These are phyloP conservation scores for Metacarcinus magister DNA, from an alignment of 2,888 invertebrate species.

Conservation along the genomic window DNA sequence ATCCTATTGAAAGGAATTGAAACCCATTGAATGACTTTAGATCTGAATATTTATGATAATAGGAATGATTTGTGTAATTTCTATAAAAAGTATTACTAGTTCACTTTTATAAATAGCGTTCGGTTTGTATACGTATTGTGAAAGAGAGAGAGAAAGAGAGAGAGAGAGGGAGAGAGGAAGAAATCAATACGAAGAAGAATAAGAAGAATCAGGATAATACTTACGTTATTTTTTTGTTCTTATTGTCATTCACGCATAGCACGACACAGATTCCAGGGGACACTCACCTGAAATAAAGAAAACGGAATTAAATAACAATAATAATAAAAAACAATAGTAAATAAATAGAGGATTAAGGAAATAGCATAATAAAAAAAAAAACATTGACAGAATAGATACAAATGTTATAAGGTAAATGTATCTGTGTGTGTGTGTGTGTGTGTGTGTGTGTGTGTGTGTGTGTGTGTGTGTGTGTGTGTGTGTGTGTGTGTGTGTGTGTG, in stretches of 20 bases:
- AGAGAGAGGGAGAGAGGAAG: neutral
- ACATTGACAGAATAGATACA: neutral
- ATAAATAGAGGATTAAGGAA: neutral
- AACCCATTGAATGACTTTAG: neutral
- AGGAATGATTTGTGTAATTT: neutral
- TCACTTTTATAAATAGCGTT: neutral
- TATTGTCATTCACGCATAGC: neutral
- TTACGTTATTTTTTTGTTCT: neutral
- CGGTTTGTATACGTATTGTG: too few relatives aligned
- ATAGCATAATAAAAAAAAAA: neutral
- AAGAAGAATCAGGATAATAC: neutral
- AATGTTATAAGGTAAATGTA: neutral
- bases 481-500: neutral
- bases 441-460: slow-evolving; percentile 2
- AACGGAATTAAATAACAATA: neutral
- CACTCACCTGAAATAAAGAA: neutral
- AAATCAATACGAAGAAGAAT: neutral
- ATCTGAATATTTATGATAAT: neutral
- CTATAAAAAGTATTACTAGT: neutral
- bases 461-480: slow-evolving; percentile 39
- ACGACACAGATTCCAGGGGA: neutral
- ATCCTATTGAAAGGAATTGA: neutral
- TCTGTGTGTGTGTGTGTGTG: neutral
- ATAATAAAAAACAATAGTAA: neutral
- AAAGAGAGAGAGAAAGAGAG: neutral